Conservation (phyloP, 2,888 invertebrate genomes). For the Cecidostiba fungosa region DNA sequence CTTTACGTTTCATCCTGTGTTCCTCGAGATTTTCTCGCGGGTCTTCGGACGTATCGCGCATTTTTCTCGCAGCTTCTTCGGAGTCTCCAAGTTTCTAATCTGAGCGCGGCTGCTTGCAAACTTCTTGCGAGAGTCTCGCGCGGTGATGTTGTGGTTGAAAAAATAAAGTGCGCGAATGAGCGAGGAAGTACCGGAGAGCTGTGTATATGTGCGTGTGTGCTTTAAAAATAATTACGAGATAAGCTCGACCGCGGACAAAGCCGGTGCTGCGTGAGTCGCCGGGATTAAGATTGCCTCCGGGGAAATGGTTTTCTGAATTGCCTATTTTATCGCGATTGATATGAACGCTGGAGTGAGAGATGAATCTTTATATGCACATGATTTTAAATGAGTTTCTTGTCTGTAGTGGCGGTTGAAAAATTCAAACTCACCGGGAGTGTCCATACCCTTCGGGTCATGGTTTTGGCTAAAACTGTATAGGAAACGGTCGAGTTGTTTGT, state of each 20-base stretch:
- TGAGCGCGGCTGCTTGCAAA: conserved; percentile 33
- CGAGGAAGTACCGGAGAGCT: conserved; percentile 18
- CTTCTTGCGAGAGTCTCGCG: neutral
- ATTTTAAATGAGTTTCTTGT: too few relatives aligned
- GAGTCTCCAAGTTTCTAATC: conserved; percentile 51
- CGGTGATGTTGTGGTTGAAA: neutral
- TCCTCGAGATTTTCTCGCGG: conserved; percentile 18
- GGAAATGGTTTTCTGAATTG: conserved; percentile 23
- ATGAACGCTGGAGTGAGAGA: neutral
- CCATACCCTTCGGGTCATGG: too few relatives aligned
- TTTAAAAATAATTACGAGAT: conserved; percentile 56
- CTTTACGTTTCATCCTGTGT: neutral
- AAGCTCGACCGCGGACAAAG: conserved; percentile 35
- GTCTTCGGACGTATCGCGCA: neutral
- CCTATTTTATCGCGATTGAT: conserved; percentile 12
- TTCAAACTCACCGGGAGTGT: too few relatives aligned
- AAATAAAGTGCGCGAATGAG: conserved; percentile 29
- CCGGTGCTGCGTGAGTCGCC: neutral
- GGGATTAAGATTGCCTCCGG: conserved; percentile 28
- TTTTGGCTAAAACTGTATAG: too few relatives aligned
- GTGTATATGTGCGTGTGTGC: neutral
- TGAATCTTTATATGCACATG: too few relatives aligned
- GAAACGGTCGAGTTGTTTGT: too few relatives aligned
- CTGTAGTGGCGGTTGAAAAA: too few relatives aligned
- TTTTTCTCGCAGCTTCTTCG: conserved; percentile 15